A percentile compares a stretch with the other conserved stretches of the same genome.
These are phyloP conservation scores for Corythucha ciliata DNA, from an alignment of 2,888 invertebrate genomes.

Conservation along the genomic window DNA sequence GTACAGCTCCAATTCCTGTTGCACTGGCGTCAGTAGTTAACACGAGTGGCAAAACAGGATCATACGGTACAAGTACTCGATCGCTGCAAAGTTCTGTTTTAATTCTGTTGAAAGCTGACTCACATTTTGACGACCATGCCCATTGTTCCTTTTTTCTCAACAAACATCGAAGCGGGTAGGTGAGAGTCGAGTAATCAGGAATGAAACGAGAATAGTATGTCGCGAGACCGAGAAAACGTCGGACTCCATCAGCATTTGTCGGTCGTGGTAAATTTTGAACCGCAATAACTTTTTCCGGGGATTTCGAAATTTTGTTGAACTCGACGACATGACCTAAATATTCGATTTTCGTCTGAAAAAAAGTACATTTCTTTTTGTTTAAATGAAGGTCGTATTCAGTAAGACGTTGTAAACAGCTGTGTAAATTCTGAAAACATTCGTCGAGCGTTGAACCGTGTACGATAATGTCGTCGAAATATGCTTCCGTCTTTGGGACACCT, in stretches of 20 bases:
- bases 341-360: conserved; percentile 13
- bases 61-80: conserved; percentile 29
- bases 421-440: conserved; percentile 1
- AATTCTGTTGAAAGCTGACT: conserved; percentile 30
- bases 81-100: conserved; percentile 32
- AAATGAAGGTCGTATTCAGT: conserved; percentile 9
- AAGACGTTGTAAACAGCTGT: neutral
- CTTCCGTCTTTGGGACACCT: neutral
- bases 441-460: conserved; percentile 13
- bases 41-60: conserved; percentile 29
- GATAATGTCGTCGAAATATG: conserved; percentile 15
- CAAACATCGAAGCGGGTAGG: conserved; percentile 27
- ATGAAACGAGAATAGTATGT: conserved; percentile 17
- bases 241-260: conserved; percentile 17
- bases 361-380: conserved; percentile 15
- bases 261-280: conserved; percentile 21
- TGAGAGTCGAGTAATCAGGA: conserved; percentile 23
- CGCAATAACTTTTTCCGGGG: conserved; percentile 21
- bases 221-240: conserved; percentile 14
- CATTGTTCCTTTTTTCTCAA: conserved; percentile 25
- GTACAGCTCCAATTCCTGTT: conserved; percentile 22
- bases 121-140: conserved; percentile 29
- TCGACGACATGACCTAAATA: conserved; percentile 17
- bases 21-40: conserved; percentile 29
- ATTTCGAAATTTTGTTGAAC: conserved; percentile 16